Percentiles rank a stretch among this genome's conserved stretches.
phyloP scores from a whole-genome alignment of 2,113 vertebrate genomes.

The Brienomyrus longianalis region DNA sequence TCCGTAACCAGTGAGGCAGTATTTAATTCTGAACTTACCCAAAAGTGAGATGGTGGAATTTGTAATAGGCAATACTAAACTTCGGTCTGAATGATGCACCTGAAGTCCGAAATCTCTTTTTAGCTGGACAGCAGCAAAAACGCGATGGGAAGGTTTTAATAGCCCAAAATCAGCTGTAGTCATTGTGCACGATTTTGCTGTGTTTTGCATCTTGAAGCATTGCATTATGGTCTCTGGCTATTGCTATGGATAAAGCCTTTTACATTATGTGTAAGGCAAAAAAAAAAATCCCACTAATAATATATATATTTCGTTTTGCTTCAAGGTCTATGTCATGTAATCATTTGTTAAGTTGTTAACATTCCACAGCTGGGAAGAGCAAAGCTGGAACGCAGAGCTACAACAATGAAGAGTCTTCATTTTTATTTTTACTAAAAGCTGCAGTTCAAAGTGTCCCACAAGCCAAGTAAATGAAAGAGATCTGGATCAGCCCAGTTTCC shows the following conservation, averaged over 20 bases:
- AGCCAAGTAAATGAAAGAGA: slow-evolving; percentile 18
- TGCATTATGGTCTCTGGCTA: not conserved
- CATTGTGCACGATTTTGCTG: not conserved
- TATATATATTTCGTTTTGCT: not conserved
- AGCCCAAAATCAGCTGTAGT: not conserved
- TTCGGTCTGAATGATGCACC: not conserved
- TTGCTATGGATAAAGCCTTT: not conserved
- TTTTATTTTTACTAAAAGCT: not conserved
- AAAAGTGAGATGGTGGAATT: not conserved
- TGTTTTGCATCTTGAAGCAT: not conserved
- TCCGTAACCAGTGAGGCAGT: not conserved
- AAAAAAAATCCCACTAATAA: not conserved
- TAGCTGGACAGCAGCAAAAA: not conserved
- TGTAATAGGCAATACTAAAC: not conserved
- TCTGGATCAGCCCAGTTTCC: slow-evolving; percentile 34
- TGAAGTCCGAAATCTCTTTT: not conserved
- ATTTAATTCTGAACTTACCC: not conserved
- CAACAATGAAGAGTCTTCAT: not conserved
- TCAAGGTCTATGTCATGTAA: not conserved
- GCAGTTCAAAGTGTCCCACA: slow-evolving; percentile 25
- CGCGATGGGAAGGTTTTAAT: not conserved
- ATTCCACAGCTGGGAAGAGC: not conserved
- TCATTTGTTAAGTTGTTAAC: not conserved
- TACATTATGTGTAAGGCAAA: not conserved
- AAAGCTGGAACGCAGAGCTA: not conserved